phyloP scores from a whole-genome alignment of 1,140 invertebrate genomes.

The Listronotus bonariensis region DNA sequence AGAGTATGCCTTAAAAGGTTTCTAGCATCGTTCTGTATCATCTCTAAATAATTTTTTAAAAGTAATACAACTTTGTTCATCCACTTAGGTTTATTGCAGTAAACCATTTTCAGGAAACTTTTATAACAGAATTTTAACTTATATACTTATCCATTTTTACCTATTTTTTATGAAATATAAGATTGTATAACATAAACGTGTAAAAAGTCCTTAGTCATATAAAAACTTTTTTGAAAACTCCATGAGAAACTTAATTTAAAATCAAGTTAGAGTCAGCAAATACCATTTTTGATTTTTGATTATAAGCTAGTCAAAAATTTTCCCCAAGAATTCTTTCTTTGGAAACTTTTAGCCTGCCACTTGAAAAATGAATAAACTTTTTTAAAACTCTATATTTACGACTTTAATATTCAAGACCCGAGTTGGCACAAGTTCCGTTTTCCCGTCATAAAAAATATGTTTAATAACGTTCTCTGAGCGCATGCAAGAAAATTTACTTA shows the following conservation, averaged over 20 bases:
- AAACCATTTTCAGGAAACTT: no score
- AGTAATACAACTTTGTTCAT: no score
- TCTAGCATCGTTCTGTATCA: no score
- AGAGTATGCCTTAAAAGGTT: no score
- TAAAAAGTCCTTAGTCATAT: no score
- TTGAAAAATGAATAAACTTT: constrained; percentile 33
- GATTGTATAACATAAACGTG: no score
- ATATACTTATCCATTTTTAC: no score
- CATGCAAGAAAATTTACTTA: constrained; percentile 22
- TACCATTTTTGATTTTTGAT: background rate
- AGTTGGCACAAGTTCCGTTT: constrained; percentile 25
- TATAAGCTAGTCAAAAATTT: background rate
- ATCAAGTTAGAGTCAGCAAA: background rate
- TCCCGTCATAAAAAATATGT: constrained; percentile 27
- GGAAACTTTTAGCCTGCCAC: constrained; percentile 12
- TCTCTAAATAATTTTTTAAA: no score
- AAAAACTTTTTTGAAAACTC: no score
- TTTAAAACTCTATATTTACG: constrained; percentile 32
- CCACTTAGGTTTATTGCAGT: no score
- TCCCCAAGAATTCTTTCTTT: constrained; percentile 1
- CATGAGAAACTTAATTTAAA: background rate
- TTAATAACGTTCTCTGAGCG: constrained; percentile 23
- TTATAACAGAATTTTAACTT: no score
- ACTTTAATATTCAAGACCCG: constrained; percentile 36
- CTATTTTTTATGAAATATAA: no score